A percentile compares a stretch with the other conserved stretches of the same genome.
Conservation (phyloP, 2,797 vertebrate genomes). For the Naso thynnoides region DNA sequence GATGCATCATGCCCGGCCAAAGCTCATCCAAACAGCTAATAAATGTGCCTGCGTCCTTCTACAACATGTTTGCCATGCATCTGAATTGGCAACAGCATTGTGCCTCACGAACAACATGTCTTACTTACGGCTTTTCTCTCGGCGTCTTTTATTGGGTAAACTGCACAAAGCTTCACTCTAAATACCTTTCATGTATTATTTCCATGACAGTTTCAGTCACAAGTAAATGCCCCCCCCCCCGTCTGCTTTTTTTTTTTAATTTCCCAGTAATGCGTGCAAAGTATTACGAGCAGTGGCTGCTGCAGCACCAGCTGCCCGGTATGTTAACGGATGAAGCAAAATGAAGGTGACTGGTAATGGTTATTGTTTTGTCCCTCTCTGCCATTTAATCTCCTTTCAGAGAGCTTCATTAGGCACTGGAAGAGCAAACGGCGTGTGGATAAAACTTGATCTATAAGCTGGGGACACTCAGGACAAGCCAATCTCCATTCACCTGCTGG, state of each 20-base stretch:
- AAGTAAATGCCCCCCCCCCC: conserved; percentile 23
- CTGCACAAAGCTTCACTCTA: conserved; percentile 2
- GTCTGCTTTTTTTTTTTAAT: conserved; percentile 39
- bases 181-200: conserved; percentile 39
- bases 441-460: conserved; percentile 81
- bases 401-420: conserved; percentile 81
- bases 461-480: conserved; percentile 75
- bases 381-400: conserved; percentile 84
- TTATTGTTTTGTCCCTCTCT: conserved; percentile 82
- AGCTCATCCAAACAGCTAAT: conserved; percentile 53
- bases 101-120: conserved; percentile 18
- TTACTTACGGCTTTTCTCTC: conserved; percentile 6
- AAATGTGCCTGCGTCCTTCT: conserved; percentile 53
- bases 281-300: conserved; percentile 36
- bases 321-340: conserved; percentile 72
- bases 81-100: conserved; percentile 32
- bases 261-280: conserved; percentile 40
- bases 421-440: conserved; percentile 77
- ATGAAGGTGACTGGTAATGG: conserved; percentile 83
- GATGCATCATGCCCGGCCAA: conserved; percentile 47
- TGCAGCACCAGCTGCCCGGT: conserved; percentile 60
- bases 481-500: conserved; percentile 71
- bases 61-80: conserved; percentile 46
- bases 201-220: conserved; percentile 48
- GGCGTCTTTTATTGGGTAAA: conserved; percentile 23